Evolutionary conservation across 2,113 vertebrate species (phyloP), one percentile per base, ranked within the genome.

Genomic region (Thunnus thynnus): DNA sequence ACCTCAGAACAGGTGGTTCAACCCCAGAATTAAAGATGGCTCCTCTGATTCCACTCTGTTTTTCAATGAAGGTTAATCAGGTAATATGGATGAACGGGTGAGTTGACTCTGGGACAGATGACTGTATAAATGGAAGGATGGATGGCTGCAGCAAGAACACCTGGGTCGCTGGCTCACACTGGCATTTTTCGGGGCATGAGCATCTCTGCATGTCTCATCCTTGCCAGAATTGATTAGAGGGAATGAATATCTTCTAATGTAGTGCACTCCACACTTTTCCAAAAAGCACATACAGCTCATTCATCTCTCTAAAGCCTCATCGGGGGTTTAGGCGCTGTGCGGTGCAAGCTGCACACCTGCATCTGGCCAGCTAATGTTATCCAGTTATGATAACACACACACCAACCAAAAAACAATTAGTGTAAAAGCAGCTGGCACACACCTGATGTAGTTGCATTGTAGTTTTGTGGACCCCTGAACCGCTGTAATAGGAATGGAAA

Each of bases 71-170:
- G 46, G 52, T 13, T 46, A n/a, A 30, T 20, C 5, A 50, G 32
- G 46, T 17, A 18, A 60, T 51, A 30, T 8, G 32, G 61, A 20
- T 72, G n/a, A 63, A 60, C 46, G 3, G 55, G 69, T 70, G 27
- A 9, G 36, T 25, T 67, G 55, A 61, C 25, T 61, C 2, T 18
- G 41, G 36, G 46, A 61, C 72, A 55, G 67, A 52, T 71, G 65
- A 22, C 32, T 67, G 13, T 69, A 61, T 77, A 75, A 85, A 81
- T 68, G 30, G 63, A 61, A 69, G 70, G 65, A 80, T 57, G 30
- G 56, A 86, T 70, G 58, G 48, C 58, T 72, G 48, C 58, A 63
- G 54, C 48, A 76, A 36, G 58, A 41, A 69, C 65, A 80, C 72
- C 60, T 83, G 63, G 30, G 63, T 50, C 51, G 64, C 8, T 72